Evolutionary conservation across 2,797 vertebrate genomes (phyloP).

Genomic region (Chrysocyon brachyurus): DNA sequence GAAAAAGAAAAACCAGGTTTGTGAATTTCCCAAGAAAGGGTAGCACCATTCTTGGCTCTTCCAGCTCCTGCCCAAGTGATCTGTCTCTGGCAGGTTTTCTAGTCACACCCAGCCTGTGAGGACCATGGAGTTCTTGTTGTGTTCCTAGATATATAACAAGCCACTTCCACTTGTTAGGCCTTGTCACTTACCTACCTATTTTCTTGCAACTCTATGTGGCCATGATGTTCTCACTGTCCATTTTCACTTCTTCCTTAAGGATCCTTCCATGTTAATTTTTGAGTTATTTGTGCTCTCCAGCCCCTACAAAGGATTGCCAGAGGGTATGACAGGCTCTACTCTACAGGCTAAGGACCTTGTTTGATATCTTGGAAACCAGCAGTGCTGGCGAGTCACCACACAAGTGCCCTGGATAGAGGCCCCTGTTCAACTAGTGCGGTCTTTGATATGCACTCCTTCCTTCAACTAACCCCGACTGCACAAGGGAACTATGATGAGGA

Average conservation of each 20-base stretch:
- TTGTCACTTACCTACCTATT: neutral
- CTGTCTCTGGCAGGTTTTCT: neutral
- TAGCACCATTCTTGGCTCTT: neutral
- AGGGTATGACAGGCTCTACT: neutral
- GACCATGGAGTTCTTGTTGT: neutral
- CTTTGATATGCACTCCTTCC: slow-evolving; percentile 23
- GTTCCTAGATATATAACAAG: neutral
- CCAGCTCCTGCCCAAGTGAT: neutral
- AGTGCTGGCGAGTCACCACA: neutral
- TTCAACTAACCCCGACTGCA: neutral
- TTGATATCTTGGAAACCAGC: slow-evolving; percentile 27
- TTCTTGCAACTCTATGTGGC: neutral
- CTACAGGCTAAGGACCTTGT: neutral
- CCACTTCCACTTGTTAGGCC: neutral
- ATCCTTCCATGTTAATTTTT: slow-evolving; percentile 45
- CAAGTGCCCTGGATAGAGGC: neutral
- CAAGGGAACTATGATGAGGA: neutral
- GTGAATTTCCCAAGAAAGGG: neutral
- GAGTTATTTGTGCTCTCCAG: neutral
- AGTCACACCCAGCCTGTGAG: neutral
- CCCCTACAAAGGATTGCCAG: neutral
- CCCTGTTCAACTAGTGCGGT: neutral
- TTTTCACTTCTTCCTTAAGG: slow-evolving; percentile 38
- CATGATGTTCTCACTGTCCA: neutral
- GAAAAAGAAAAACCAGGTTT: neutral